Conservation (phyloP, 2,888 invertebrate species). For the Amiota communis region DNA sequence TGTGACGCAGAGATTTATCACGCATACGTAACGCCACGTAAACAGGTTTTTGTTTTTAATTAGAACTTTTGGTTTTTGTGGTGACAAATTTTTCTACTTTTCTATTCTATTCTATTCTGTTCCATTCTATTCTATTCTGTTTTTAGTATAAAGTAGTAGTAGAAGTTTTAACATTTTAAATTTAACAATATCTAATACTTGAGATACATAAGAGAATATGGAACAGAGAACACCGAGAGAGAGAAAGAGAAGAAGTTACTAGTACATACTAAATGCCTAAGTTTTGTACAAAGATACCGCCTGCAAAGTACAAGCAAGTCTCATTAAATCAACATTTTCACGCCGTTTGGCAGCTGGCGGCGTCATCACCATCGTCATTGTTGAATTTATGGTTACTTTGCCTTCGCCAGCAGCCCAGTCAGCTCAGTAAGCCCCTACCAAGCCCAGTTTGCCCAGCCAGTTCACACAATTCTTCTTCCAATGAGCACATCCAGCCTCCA, state of each 20-base stretch:
- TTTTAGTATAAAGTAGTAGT: no score
- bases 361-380: constrained; percentile 3
- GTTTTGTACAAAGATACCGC: background rate
- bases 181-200: no score
- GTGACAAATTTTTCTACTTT: background rate
- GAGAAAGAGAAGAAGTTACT: no score
- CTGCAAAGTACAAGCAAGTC: background rate
- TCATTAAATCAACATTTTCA: constrained; percentile 27
- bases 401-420: no score
- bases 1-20: constrained; percentile 15
- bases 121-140: no score
- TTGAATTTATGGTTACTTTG: constrained; percentile 16
- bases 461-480: background rate
- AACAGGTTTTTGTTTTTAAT: constrained; percentile 15
- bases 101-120: background rate
- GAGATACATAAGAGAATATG: no score
- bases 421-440: background rate
- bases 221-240: no score
- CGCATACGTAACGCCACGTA: constrained; percentile 14
- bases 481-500: background rate
- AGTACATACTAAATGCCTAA: background rate
- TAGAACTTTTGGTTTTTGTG: background rate
- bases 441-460: background rate
- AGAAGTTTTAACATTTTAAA: no score
- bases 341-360: constrained; percentile 19